phyloP scores from a whole-genome alignment of 2,113 vertebrate species.

The pig (Sus scrofa) region DNA sequence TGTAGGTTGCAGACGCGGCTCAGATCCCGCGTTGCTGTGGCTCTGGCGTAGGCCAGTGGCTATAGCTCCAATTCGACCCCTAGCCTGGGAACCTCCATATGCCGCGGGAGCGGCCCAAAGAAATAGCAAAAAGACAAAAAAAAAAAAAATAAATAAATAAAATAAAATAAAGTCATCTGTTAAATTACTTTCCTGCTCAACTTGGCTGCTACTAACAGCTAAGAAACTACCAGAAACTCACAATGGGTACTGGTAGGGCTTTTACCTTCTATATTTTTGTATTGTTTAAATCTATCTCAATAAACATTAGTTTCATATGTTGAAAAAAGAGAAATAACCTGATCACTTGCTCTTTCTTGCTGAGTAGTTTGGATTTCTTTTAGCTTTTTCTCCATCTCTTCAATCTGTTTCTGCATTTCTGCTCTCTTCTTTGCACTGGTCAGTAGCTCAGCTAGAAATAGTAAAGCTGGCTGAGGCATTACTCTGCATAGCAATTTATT shows the following conservation, averaged over 20 bases:
- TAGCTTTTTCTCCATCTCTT: conserved; percentile 88
- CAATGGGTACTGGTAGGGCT: background rate
- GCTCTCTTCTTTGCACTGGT: conserved; percentile 85
- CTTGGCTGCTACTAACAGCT: conserved; percentile 23
- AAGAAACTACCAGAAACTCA: conserved; percentile 46
- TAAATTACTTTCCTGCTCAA: conserved; percentile 52
- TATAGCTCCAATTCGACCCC: too few relatives aligned
- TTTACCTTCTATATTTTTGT: conserved; percentile 9
- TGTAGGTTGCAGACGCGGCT: too few relatives aligned
- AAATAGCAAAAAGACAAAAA: too few relatives aligned
- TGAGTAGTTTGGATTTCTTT: conserved; percentile 81
- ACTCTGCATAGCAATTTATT: background rate
- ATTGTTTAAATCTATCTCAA: conserved; percentile 32
- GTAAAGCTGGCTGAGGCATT: conserved; percentile 23
- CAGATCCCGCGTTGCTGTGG: too few relatives aligned
- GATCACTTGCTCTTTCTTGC: conserved; percentile 56
- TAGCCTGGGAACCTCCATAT: too few relatives aligned
- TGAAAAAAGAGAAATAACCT: conserved; percentile 80
- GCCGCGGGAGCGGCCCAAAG: too few relatives aligned
- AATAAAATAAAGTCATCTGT: conserved; percentile 37
- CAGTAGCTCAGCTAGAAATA: conserved; percentile 86
- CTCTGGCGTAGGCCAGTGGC: too few relatives aligned
- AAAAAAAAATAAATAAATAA: too few relatives aligned
- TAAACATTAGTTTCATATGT: background rate
- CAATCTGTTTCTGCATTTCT: conserved; percentile 88